Base-by-base conservation (phyloP, 1,140 invertebrate genomes). In the Cydia fagiglandana region DNA sequence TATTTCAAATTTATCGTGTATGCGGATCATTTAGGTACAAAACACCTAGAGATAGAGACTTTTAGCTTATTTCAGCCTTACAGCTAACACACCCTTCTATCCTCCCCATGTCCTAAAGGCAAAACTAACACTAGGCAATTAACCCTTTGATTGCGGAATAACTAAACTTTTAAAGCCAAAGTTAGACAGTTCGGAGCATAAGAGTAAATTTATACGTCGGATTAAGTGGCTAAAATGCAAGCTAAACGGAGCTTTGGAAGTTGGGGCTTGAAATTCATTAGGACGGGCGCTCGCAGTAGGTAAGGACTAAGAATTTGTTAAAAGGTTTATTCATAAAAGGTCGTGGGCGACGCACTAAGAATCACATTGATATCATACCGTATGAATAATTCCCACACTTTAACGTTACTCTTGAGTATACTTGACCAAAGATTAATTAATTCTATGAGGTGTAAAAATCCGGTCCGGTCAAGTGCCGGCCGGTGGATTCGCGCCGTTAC, bases 101-200 rank as follows among this genome's bases (percentile, higher is more conserved):
- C 7, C 56, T 9, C 20, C 20, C 56, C 9, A 61, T 61, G 56
- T n/a, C 10, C 56, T 61, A 24, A 61, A 61, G 20, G 12, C 20
- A 61, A 47, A 20, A 61, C 56, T 61, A 61, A 24, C 56, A 61
- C 56, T 61, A 61, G 53, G 20, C 56, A 61, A 61, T 61, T 24
- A 61, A 61, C 20, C 56, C 56, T 24, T 24, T 61, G 56, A 61
- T 61, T 61, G 56, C 56, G 56, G 56, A 5, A 61, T 9, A 61
- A 10, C 56, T 61, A 61, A 61, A 61, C 56, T 61, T 61, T 61
- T 61, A 61, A 61, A 61, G 56, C 56, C 56, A 61, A 61, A 61
- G 56, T 61, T 61, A 61, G 56, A 61, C 56, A 61, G 56, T 24
- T 61, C 20, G 9, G 56, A 24, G 56, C 56, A 61, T 61, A 61